These are phyloP conservation scores for Theristicus caerulescens DNA, from an alignment of 2,113 vertebrate genomes.

Conservation along the genomic window DNA sequence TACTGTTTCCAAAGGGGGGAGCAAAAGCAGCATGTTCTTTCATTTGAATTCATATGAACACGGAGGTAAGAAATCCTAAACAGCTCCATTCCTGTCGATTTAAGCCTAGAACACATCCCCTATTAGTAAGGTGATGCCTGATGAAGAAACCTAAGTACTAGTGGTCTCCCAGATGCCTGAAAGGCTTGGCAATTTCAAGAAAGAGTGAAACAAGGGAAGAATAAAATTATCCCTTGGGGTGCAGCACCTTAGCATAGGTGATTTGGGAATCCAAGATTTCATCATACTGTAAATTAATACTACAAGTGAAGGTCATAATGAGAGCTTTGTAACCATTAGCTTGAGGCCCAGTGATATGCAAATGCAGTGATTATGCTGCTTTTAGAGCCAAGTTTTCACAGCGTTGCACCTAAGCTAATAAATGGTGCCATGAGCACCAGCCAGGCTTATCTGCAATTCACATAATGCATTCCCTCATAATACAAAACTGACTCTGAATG, in stretches of 20 bases:
- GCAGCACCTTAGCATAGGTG: neutral
- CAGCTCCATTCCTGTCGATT: neutral
- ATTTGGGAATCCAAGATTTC: neutral
- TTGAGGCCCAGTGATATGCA: neutral
- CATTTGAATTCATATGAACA: neutral
- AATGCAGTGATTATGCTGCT: neutral
- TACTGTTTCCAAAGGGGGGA: neutral
- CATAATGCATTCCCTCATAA: neutral
- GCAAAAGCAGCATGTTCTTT: neutral
- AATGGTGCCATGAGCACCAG: neutral
- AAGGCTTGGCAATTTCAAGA: neutral
- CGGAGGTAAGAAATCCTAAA: neutral
- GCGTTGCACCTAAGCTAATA: neutral
- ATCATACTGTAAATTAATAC: neutral
- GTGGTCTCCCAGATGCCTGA: neutral
- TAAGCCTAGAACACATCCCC: neutral
- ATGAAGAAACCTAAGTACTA: neutral
- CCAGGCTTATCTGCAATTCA: neutral
- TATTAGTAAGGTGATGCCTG: neutral
- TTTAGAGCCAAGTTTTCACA: neutral
- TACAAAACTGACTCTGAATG: neutral
- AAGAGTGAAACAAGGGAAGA: neutral
- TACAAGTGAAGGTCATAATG: slow-evolving; percentile 1
- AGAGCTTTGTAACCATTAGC: neutral
- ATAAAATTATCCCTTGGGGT: neutral